Evolutionary conservation across 2,113 vertebrate species (phyloP).

Genomic region (Strix uralensis): DNA sequence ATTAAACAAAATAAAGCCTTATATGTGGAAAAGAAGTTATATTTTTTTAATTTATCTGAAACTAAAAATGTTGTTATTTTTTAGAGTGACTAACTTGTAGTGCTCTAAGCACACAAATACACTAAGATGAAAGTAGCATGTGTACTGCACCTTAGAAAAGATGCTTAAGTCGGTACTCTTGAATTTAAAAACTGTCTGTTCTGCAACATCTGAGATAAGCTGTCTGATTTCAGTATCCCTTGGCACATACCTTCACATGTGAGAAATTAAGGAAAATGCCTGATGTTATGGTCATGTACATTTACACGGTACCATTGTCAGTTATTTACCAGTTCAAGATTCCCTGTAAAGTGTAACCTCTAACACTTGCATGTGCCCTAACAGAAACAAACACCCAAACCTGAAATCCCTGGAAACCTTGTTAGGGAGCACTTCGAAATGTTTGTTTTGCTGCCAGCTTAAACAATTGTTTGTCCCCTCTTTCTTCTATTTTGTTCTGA

Average conservation of each 20-base stretch:
- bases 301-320: neutral
- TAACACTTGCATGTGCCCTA: no score
- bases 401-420: neutral
- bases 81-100: neutral
- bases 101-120: neutral
- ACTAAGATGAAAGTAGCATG: neutral
- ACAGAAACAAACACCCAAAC: neutral
- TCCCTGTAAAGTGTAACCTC: neutral
- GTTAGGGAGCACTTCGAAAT: neutral
- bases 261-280: neutral
- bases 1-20: neutral
- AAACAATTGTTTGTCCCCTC: neutral
- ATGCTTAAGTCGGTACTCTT: neutral
- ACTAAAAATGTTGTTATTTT: neutral
- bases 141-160: neutral
- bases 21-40: neutral
- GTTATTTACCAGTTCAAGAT: neutral
- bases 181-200: neutral
- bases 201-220: neutral
- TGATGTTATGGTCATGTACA: fast-evolving
- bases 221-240: neutral
- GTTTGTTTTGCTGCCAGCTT: neutral
- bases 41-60: neutral
- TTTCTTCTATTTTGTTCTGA: neutral
- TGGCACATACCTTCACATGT: neutral